A percentile compares a stretch with the other conserved stretches of the same genome.
phyloP scores from a whole-genome alignment of 2,113 vertebrate genomes.

The Gobius niger region DNA sequence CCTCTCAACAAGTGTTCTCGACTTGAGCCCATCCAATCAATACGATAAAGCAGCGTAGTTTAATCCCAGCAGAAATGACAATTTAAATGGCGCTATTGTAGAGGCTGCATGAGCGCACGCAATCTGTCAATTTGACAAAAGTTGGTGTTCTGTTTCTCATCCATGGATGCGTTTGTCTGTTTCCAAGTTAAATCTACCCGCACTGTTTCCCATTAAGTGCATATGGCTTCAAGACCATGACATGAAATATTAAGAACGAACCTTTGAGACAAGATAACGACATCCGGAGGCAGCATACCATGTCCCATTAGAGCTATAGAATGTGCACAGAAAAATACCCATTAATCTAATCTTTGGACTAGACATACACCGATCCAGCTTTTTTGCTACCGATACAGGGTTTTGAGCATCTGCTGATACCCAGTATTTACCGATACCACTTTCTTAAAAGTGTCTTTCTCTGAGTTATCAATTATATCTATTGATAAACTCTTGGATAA shows the following conservation, averaged over 20 bases:
- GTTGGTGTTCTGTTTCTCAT: conserved; percentile 13
- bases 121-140: background rate
- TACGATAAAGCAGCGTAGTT: conserved; percentile 24
- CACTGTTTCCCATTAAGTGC: background rate
- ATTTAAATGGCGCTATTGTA: conserved; percentile 17
- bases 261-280: no score
- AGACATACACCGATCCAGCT: no score
- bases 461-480: no score
- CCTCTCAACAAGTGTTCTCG: conserved; percentile 46
- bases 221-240: background rate
- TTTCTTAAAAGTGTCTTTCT: no score
- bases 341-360: background rate
- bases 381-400: no score
- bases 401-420: no score
- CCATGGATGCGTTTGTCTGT: background rate
- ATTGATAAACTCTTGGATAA: no score
- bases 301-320: no score
- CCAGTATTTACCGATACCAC: no score
- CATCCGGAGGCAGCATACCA: no score
- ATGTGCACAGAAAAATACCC: background rate
- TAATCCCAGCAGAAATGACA: conserved; percentile 42
- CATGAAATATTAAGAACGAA: no score
- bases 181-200: background rate
- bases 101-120: conserved; percentile 19
- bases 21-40: conserved; percentile 53